These are phyloP conservation scores for Thecocarcelia acutangulata DNA, from an alignment of 2,888 invertebrate genomes.

Conservation along the genomic window DNA sequence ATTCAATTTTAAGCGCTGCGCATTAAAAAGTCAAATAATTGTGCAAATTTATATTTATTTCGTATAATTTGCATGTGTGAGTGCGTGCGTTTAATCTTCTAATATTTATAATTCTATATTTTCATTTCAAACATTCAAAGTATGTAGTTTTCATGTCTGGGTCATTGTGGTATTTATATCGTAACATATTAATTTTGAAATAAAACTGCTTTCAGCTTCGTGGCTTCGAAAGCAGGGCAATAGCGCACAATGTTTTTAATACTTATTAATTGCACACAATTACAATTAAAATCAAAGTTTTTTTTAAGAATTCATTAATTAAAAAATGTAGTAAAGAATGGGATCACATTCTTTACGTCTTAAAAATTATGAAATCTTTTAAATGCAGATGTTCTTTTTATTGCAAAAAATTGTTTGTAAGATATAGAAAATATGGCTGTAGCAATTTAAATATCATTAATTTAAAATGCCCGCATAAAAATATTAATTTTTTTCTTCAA, in stretches of 20 bases:
- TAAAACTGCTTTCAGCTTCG: not conserved
- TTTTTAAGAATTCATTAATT: not conserved
- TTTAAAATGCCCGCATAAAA: not conserved
- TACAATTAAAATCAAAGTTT: slow-evolving; percentile 31
- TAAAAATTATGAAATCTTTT: not conserved
- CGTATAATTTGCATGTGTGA: not conserved
- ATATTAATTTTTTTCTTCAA: too few relatives aligned
- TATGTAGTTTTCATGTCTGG: slow-evolving; percentile 45
- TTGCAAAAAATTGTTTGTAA: not conserved
- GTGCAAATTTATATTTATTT: not conserved
- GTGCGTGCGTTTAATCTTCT: slow-evolving; percentile 36
- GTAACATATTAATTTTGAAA: not conserved
- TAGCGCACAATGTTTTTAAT: slow-evolving; percentile 21
- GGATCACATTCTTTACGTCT: not conserved
- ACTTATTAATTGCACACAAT: slow-evolving; percentile 35
- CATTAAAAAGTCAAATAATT: slow-evolving; percentile 26
- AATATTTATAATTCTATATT: slow-evolving; percentile 27
- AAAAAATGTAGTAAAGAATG: slow-evolving; percentile 1
- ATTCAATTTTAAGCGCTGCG: slow-evolving; percentile 20
- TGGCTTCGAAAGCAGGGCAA: slow-evolving; percentile 35
- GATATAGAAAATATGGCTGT: too few relatives aligned
- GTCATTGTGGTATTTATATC: slow-evolving; percentile 35
- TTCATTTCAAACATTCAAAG: slow-evolving; percentile 23
- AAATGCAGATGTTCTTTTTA: not conserved
- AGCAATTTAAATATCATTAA: too few relatives aligned